Evolutionary conservation across 2,113 vertebrate genomes (phyloP).

Genomic region (Erythrolamprus reginae): DNA sequence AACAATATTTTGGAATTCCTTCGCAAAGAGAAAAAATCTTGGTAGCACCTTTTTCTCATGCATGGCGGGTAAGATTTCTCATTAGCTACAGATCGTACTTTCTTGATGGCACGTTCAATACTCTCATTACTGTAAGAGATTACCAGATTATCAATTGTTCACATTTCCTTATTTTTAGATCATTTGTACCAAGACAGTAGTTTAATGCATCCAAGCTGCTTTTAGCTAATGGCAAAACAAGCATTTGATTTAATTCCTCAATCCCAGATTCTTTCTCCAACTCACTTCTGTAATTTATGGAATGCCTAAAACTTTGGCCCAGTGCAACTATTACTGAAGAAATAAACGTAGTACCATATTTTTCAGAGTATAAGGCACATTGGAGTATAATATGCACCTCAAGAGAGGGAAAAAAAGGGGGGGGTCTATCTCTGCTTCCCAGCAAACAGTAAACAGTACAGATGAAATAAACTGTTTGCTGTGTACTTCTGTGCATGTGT

Average conservation of each 20-base stretch:
- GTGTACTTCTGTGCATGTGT: no score
- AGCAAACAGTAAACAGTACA: no score
- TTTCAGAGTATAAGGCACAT: no score
- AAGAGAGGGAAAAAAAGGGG: no score
- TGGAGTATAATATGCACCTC: no score
- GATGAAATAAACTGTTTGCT: no score
- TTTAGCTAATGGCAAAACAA: background rate
- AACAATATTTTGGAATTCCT: background rate
- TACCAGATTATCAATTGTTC: background rate
- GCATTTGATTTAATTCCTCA: background rate
- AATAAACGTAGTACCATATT: no score
- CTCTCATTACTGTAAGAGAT: background rate
- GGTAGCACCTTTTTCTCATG: background rate
- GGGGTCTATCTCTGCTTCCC: no score
- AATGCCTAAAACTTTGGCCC: background rate
- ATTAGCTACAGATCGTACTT: background rate
- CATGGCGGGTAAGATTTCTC: conserved; percentile 1
- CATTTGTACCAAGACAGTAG: fast-evolving
- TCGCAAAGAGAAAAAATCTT: background rate
- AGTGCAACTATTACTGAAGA: background rate
- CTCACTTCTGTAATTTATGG: background rate
- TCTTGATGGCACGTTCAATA: background rate
- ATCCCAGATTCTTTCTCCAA: background rate
- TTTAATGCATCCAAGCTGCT: background rate
- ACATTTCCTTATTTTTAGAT: background rate